phyloP scores from a whole-genome alignment of 2,113 vertebrate species.

The Elanoides forficatus region DNA sequence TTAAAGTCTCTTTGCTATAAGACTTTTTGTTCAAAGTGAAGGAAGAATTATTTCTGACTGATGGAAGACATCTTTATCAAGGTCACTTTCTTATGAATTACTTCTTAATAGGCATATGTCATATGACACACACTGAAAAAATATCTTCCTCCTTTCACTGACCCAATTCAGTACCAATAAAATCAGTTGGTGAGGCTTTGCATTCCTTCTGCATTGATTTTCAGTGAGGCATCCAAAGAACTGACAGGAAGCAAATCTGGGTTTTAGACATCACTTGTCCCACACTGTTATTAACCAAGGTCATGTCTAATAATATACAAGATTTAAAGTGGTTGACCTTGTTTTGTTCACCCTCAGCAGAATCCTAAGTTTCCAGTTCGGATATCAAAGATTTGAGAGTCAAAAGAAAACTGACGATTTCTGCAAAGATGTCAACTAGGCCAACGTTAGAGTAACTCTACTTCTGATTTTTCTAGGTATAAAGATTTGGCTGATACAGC shows the following conservation, averaged over 20 bases:
- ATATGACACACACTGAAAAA: not conserved
- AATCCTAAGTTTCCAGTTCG: not conserved
- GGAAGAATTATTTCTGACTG: not conserved
- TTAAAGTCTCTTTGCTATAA: not conserved
- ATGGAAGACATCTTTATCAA: not conserved
- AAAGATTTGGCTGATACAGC: slow-evolving; percentile 79
- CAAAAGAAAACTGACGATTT: not conserved
- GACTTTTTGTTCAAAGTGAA: not conserved
- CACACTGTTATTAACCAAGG: not conserved
- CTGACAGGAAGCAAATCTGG: not conserved
- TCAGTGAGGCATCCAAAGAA: not conserved
- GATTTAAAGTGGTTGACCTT: not conserved
- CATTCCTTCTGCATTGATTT: not conserved
- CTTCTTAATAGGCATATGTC: not conserved
- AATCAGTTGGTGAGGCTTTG: not conserved
- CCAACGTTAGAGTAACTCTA: not conserved
- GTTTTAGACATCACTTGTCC: not conserved
- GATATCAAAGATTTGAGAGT: not conserved
- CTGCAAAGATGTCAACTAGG: not conserved
- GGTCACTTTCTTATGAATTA: not conserved
- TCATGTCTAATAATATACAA: not conserved
- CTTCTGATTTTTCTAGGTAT: slow-evolving; percentile 77
- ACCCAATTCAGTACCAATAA: not conserved
- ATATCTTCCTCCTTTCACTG: not conserved
- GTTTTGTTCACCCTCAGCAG: not conserved